Percentiles rank a stretch among this genome's conserved stretches.
Evolutionary conservation across 2,888 invertebrate species (phyloP).

Genomic region (Microplitis manilae): DNA sequence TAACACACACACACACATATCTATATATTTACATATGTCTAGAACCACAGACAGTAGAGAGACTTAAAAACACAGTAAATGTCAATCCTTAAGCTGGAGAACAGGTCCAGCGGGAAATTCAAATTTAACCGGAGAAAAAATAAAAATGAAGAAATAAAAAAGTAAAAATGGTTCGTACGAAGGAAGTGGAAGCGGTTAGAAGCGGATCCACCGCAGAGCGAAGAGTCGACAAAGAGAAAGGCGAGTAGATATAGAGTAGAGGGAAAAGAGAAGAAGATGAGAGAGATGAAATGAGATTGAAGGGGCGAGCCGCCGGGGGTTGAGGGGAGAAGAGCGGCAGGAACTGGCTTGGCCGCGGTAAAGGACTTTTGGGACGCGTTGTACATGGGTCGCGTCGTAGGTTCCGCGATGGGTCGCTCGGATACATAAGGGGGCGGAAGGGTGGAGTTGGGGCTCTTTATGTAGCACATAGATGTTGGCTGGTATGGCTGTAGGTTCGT

Average conservation of each 20-base stretch:
- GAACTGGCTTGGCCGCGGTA: slow-evolving; percentile 43
- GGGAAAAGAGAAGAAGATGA: slow-evolving; percentile 31
- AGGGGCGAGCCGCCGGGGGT: slow-evolving; percentile 20
- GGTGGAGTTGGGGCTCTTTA: slow-evolving; percentile 59
- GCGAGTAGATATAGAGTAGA: slow-evolving; percentile 17
- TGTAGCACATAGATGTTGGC: slow-evolving; percentile 69
- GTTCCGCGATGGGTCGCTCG: slow-evolving; percentile 64
- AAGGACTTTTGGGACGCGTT: slow-evolving; percentile 64
- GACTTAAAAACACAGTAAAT: not conserved
- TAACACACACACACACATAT: not conserved
- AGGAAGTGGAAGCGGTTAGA: slow-evolving; percentile 33
- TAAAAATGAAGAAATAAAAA: not conserved
- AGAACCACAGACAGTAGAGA: not conserved
- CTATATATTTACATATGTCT: not conserved
- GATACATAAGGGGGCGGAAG: slow-evolving; percentile 64
- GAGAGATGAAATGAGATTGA: slow-evolving; percentile 21
- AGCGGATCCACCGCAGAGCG: slow-evolving; percentile 7
- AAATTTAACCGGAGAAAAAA: slow-evolving; percentile 22
- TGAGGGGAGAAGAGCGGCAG: slow-evolving; percentile 13
- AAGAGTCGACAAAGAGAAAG: slow-evolving; percentile 1
- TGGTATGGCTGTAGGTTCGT: slow-evolving; percentile 55
- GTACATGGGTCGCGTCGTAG: slow-evolving; percentile 60
- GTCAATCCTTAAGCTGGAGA: not conserved
- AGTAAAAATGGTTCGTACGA: not conserved
- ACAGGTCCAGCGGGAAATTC: slow-evolving; percentile 20